Percentiles rank a stretch among this genome's conserved stretches.
Evolutionary conservation across 2,888 invertebrate genomes (phyloP).

Genomic region (Zygogramma bicolorata): DNA sequence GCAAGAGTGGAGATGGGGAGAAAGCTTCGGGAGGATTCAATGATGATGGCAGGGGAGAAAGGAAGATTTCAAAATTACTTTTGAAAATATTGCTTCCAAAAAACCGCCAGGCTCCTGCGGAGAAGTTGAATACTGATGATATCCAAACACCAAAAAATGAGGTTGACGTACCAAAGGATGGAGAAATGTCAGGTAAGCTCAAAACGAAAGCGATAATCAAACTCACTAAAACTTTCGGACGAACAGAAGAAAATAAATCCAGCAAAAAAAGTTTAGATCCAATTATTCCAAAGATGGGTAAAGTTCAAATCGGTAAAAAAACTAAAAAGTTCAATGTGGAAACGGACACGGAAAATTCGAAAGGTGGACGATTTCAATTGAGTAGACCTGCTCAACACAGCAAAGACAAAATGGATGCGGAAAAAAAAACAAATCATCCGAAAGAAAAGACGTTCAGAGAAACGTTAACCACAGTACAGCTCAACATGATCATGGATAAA

Average conservation of each 20-base stretch:
- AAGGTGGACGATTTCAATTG: background rate
- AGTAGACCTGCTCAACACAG: background rate
- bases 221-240: background rate
- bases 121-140: background rate
- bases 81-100: background rate
- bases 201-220: background rate
- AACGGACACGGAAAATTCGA: background rate
- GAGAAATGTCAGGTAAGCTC: background rate
- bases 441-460: background rate
- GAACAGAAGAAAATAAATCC: background rate
- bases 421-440: background rate
- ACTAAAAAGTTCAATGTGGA: background rate
- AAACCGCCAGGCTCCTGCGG: background rate
- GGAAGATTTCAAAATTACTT: background rate
- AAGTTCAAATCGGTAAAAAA: background rate
- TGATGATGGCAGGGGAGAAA: background rate
- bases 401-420: background rate
- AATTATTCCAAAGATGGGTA: background rate
- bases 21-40: background rate
- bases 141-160: background rate
- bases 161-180: background rate
- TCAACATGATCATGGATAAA: background rate
- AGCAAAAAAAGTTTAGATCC: background rate
- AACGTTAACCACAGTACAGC: background rate
- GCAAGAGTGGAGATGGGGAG: background rate